These are phyloP conservation scores for Dioctria linearis DNA, from an alignment of 2,888 invertebrate genomes.

Conservation along the genomic window DNA sequence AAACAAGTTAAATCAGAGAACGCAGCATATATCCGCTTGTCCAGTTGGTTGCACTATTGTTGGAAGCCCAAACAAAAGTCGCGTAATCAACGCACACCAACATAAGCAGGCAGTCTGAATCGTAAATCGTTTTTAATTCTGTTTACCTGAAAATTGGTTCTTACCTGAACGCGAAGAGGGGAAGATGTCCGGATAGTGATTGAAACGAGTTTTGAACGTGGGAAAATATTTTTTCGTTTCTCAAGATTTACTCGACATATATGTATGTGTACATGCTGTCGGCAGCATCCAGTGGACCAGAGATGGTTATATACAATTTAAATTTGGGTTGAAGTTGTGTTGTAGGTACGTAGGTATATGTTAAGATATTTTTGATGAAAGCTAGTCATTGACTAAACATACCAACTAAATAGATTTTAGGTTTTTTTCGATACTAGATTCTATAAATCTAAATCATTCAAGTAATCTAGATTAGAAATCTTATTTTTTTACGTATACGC, in stretches of 20 bases:
- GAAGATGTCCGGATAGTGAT: conserved; percentile 8
- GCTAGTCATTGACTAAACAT: no score
- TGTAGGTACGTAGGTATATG: no score
- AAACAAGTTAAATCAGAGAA: background rate
- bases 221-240: conserved; percentile 51
- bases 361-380: no score
- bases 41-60: background rate
- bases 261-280: background rate
- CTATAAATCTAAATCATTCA: no score
- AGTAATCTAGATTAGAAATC: no score
- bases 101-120: background rate
- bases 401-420: no score
- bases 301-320: background rate
- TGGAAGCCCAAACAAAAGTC: conserved; percentile 40
- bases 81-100: conserved; percentile 39
- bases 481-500: no score
- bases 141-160: conserved; percentile 7
- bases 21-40: conserved; percentile 28
- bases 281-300: background rate
- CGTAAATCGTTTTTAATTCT: background rate
- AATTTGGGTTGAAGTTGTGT: background rate
- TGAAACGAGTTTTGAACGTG: conserved; percentile 50
- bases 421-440: no score
- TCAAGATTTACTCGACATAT: background rate
- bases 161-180: background rate